Conservation (phyloP, 2,113 vertebrate genomes). For the Climacteris rufus region DNA sequence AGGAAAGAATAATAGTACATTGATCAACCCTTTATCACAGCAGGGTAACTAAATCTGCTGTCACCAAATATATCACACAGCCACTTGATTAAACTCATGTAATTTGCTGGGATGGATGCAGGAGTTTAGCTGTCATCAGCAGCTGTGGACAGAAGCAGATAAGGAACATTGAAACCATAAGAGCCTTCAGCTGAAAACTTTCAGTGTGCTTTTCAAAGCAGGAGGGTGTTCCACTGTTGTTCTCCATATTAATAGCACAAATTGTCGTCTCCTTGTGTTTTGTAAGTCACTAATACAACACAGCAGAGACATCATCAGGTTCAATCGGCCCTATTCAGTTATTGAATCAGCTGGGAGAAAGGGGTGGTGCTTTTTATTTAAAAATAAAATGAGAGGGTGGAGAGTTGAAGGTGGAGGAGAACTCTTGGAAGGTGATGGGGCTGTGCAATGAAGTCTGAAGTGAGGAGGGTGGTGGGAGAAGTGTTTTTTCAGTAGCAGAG, state of each 20-base stretch:
- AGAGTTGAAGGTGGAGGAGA: background rate
- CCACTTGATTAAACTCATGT: slow-evolving; percentile 68
- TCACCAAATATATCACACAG: slow-evolving; percentile 48
- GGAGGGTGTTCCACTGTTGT: background rate
- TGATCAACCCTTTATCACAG: slow-evolving; percentile 74
- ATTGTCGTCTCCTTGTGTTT: background rate
- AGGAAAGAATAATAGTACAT: slow-evolving; percentile 71
- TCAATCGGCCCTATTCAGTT: background rate
- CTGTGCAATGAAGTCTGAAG: background rate
- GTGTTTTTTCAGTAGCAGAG: background rate
- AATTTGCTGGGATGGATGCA: slow-evolving; percentile 55
- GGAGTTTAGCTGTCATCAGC: slow-evolving; percentile 48
- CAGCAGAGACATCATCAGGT: background rate
- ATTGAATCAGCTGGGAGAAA: background rate
- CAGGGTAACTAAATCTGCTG: slow-evolving; percentile 63
- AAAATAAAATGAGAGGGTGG: background rate
- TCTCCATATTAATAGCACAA: background rate
- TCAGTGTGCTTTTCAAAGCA: background rate
- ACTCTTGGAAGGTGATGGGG: background rate
- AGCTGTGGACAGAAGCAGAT: slow-evolving; percentile 49
- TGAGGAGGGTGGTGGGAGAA: background rate
- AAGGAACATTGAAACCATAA: background rate
- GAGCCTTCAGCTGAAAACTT: background rate
- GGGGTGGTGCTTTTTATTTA: background rate
- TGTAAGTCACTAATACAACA: background rate